Conservation (phyloP, 2,797 vertebrate genomes). For the Liasis olivaceus region DNA sequence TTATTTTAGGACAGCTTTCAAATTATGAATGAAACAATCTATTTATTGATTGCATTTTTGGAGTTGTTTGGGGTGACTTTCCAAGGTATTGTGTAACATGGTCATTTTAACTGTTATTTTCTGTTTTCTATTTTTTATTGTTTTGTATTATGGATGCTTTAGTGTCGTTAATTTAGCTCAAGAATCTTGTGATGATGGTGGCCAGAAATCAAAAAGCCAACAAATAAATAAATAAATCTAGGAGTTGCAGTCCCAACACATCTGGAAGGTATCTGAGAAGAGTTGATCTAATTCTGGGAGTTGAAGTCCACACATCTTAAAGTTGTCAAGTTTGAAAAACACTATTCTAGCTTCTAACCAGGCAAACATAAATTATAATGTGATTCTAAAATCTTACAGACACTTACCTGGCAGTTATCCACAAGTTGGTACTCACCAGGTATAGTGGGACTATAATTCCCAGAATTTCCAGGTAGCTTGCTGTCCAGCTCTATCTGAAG, state of each 20-base stretch:
- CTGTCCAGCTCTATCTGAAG: not conserved
- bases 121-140: not conserved
- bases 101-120: not conserved
- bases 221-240: not conserved
- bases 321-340: not conserved
- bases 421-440: too few relatives aligned
- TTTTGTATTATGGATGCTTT: not conserved
- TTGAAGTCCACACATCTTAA: not conserved
- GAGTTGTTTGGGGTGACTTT: not conserved
- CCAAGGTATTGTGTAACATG: not conserved
- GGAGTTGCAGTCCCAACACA: not conserved
- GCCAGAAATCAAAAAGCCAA: not conserved
- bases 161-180: not conserved
- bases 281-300: not conserved
- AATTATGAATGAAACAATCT: not conserved
- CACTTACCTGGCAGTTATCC: not conserved
- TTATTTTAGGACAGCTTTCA: not conserved
- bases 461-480: not conserved
- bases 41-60: not conserved
- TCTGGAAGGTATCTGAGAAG: not conserved
- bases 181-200: not conserved
- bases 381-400: not conserved
- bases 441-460: not conserved
- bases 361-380: not conserved
- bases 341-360: not conserved